A percentile compares a stretch with the other conserved stretches of the same genome.
These are phyloP conservation scores for Asteroscopus sphinx DNA, from an alignment of 2,888 invertebrate genomes.

Conservation along the genomic window DNA sequence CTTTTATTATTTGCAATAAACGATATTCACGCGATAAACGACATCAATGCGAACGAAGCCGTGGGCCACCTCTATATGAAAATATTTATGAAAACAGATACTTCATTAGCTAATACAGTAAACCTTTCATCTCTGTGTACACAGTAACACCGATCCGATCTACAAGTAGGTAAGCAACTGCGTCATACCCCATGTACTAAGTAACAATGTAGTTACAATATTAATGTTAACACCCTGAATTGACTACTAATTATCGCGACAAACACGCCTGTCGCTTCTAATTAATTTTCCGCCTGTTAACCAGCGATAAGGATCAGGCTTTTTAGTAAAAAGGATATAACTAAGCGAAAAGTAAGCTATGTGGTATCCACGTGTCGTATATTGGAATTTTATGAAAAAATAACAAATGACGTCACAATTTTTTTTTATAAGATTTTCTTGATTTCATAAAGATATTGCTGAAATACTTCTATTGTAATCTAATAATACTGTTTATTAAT, in stretches of 20 bases:
- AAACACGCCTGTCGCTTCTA: conserved; percentile 70
- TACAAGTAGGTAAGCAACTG: conserved; percentile 54
- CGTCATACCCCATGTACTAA: conserved; percentile 46
- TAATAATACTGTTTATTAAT: not conserved
- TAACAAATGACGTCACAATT: conserved; percentile 23
- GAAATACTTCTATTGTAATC: too few species aligned
- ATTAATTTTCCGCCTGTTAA: conserved; percentile 76
- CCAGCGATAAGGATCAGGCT: conserved; percentile 65
- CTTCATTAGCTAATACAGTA: conserved; percentile 29
- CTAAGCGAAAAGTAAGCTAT: conserved; percentile 50
- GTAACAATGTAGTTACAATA: conserved; percentile 64
- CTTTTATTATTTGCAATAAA: too few species aligned
- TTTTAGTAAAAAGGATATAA: conserved; percentile 70
- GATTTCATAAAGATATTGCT: too few species aligned
- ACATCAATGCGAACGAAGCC: too few species aligned
- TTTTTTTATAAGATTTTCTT: too few species aligned
- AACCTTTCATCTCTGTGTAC: conserved; percentile 29
- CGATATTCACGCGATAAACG: too few species aligned
- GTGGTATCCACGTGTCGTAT: conserved; percentile 25
- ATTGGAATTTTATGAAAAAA: conserved; percentile 9
- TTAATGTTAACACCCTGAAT: conserved; percentile 70
- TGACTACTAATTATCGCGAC: conserved; percentile 72
- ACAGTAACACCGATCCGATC: conserved; percentile 12
- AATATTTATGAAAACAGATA: conserved; percentile 4
- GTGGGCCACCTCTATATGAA: too few species aligned